phyloP scores from a whole-genome alignment of 2,888 invertebrate species.

The Morpho achilles region DNA sequence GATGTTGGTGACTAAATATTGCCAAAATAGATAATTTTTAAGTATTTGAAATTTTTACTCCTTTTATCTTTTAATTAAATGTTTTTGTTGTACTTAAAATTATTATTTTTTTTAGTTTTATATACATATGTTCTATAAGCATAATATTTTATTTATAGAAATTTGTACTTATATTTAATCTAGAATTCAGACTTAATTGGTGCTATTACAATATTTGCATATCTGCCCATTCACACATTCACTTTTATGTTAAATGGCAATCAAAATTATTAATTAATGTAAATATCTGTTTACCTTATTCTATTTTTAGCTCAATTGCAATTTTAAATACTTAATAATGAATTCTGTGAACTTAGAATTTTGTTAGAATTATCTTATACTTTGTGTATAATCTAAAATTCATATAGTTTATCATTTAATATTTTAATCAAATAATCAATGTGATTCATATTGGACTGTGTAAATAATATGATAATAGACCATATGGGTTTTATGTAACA shows the following conservation, averaged over 20 bases:
- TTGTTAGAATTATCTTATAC: too few relatives aligned
- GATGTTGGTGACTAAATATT: conserved; percentile 82
- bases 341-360: too few relatives aligned
- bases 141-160: conserved; percentile 1
- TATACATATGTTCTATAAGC: conserved; percentile 6
- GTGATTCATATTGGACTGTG: conserved; percentile 33
- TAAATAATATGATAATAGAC: not conserved
- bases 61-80: not conserved
- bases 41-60: not conserved
- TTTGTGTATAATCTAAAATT: too few relatives aligned
- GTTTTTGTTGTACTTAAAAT: conserved; percentile 6
- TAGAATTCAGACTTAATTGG: conserved; percentile 2
- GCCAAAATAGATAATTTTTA: conserved; percentile 9
- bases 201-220: conserved; percentile 9
- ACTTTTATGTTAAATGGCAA: too few relatives aligned
- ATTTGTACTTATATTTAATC: not conserved
- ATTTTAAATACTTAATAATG: too few relatives aligned
- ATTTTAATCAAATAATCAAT: not conserved
- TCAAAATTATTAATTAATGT: too few relatives aligned
- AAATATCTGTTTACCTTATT: too few relatives aligned
- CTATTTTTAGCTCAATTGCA: too few relatives aligned
- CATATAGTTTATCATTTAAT: too few relatives aligned
- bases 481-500: not conserved
- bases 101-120: conserved; percentile 3
- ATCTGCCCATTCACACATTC: not conserved